A percentile compares a stretch with the other conserved stretches of the same genome.
These are phyloP conservation scores for Stichopus horrens DNA, from an alignment of 53 echinoderm and acorn worm species.

Conservation along the genomic window DNA sequence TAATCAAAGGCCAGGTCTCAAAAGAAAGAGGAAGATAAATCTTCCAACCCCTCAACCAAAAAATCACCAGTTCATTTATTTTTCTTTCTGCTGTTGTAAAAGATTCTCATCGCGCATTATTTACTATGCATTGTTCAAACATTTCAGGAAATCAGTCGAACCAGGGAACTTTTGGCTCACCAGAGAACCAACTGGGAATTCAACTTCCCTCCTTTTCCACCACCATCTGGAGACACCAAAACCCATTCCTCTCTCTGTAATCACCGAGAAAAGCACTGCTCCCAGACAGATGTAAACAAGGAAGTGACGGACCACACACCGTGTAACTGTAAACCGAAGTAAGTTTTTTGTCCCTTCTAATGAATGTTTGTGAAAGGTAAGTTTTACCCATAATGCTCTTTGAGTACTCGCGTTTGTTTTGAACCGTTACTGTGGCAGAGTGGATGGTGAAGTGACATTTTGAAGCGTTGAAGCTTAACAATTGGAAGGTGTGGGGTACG, in stretches of 20 bases:
- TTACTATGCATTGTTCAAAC: background rate
- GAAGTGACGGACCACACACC: conserved; percentile 7
- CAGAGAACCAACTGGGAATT: conserved; percentile 25
- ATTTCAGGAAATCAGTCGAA: conserved; percentile 41
- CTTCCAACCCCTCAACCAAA: too few relatives aligned
- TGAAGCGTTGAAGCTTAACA: too few relatives aligned
- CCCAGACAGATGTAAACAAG: conserved; percentile 8
- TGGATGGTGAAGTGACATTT: too few relatives aligned
- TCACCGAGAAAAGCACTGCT: conserved; percentile 15
- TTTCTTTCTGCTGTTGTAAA: too few relatives aligned
- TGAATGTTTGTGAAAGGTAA: background rate
- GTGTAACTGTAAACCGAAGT: conserved; percentile 44
- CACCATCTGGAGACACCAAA: conserved; percentile 25
- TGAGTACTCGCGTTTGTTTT: too few relatives aligned
- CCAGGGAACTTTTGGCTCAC: conserved; percentile 37
- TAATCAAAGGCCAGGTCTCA: too few relatives aligned
- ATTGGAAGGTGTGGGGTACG: too few relatives aligned
- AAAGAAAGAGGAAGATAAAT: too few relatives aligned
- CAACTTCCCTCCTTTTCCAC: conserved; percentile 45
- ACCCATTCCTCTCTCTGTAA: conserved; percentile 26
- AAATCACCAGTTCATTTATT: too few relatives aligned
- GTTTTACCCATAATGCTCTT: background rate
- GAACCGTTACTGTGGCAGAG: too few relatives aligned
- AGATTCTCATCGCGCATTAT: background rate
- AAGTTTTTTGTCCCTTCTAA: background rate